Base-by-base conservation (phyloP, 2,113 vertebrate species). In the Strix uralensis region DNA sequence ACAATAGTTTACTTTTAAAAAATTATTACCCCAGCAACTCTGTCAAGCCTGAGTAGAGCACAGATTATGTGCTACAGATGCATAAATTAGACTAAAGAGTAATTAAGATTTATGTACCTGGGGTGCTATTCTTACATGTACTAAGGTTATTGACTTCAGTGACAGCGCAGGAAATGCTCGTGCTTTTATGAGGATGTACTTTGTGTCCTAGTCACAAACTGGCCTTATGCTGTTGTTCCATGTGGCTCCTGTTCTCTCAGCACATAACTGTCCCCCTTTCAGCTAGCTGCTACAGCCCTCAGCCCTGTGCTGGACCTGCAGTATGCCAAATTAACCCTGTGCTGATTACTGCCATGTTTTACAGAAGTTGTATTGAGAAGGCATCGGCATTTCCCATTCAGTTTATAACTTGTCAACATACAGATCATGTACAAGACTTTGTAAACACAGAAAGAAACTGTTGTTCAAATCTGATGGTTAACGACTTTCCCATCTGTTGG, bases 401-500 rank as follows among this genome's bases (percentile, higher is more conserved):
- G 62, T 79, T 93, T 72, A 32, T 57, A 75, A 57, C 82, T 91
- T 63, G 74, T 87, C 78, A 80, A 77, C 87, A 55, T 77, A 82
- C 84, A 92, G 89, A 80, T 82, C 42, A 0, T 32, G 78, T 77
- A 71, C 57, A 46, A 78, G 55, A 29, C 91, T 94, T 80, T 32
- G 84, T 96, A 97, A 97, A 96, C 86, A 95, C 73, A 52, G 89
- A 96, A 92, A 91, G 86, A 62, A 83, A 92, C 58, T 71, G 91
- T 87, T 89, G 81, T 91, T 95, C 86, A 66, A 51, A 94, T 95
- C 74, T 36, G 51, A 51, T n/a, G 55, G 81, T 58, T 95, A 59
- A 97, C 83, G 94, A 77, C 86, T 96, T 97, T 94, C 84, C 94
- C 96, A 96, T 95, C 91, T 96, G 94, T 86, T 97, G 95, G 92